Conservation (phyloP, 2,797 vertebrate genomes). For the Acipenser transmontanus region DNA sequence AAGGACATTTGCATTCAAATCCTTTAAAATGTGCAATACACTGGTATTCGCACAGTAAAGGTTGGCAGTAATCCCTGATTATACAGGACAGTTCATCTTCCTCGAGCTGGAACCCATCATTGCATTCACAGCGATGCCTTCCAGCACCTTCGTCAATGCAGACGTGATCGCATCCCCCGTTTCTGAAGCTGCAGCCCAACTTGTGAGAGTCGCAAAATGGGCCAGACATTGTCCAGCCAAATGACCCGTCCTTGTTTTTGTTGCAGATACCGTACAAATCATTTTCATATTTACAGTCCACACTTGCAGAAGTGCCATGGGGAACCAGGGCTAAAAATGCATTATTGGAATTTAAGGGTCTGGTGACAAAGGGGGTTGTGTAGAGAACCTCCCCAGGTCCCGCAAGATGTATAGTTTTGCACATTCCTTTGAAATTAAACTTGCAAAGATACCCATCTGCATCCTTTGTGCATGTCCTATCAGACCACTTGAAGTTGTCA, state of each 20-base stretch:
- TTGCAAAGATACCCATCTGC: conserved; percentile 42
- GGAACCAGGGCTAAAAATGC: conserved; percentile 40
- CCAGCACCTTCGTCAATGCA: conserved; percentile 28
- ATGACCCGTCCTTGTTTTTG: not conserved
- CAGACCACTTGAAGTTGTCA: conserved; percentile 42
- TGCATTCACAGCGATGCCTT: conserved; percentile 41
- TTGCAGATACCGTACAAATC: conserved; percentile 23
- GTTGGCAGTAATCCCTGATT: conserved; percentile 32
- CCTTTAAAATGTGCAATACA: conserved; percentile 33
- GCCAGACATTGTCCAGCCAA: conserved; percentile 39
- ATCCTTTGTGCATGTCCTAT: conserved; percentile 33
- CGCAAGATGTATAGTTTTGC: conserved; percentile 38
- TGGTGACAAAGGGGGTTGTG: conserved; percentile 39
- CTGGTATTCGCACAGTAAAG: conserved; percentile 36
- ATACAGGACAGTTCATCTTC: conserved; percentile 42
- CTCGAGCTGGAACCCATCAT: conserved; percentile 40
- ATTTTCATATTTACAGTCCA: conserved; percentile 29
- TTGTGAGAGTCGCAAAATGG: conserved; percentile 39
- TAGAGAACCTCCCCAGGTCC: conserved; percentile 45
- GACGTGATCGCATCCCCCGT: conserved; percentile 52
- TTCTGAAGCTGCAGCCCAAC: conserved; percentile 33
- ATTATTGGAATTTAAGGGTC: conserved; percentile 21
- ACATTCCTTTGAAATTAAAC: conserved; percentile 59
- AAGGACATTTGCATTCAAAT: conserved; percentile 43
- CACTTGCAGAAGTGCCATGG: conserved; percentile 38